phyloP scores from a whole-genome alignment of 2,113 vertebrate species.

The Meleagris gallopavo region DNA sequence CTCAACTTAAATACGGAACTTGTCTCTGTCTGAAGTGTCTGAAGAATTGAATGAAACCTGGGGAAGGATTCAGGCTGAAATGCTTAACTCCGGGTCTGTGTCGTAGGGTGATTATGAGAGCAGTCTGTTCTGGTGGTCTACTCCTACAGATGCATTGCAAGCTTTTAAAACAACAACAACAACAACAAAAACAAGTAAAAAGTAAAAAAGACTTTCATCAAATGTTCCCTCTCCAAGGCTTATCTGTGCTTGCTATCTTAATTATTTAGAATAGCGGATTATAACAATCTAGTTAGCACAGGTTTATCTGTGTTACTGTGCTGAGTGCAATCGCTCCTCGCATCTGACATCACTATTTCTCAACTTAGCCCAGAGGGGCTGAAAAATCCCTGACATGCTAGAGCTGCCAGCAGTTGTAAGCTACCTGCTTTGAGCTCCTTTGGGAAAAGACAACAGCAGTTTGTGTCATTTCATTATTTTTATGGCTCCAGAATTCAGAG shows the following conservation, averaged over 20 bases:
- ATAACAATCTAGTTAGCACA: neutral
- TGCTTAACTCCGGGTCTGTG: fast-evolving
- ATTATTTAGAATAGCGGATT: neutral
- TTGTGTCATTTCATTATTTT: neutral
- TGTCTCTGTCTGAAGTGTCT: neutral
- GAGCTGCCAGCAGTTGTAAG: neutral
- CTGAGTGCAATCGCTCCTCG: neutral
- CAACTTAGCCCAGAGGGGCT: neutral
- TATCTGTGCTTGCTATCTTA: neutral
- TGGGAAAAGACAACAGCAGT: neutral
- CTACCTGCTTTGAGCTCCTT: neutral
- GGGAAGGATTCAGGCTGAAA: neutral
- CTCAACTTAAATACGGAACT: neutral
- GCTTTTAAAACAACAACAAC: neutral
- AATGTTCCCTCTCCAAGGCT: neutral
- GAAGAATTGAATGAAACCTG: neutral
- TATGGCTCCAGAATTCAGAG: neutral
- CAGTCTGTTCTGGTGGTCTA: neutral
- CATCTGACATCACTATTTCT: neutral
- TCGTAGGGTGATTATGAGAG: neutral
- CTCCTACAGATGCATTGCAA: fast-evolving
- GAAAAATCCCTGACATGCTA: fast-evolving
- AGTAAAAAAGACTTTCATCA: neutral
- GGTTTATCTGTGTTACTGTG: neutral
- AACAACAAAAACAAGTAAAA: too few species aligned